Evolutionary conservation across 1,140 invertebrate genomes (phyloP), one percentile per base, ranked within the genome.

Genomic region (Nilaparvata lugens): DNA sequence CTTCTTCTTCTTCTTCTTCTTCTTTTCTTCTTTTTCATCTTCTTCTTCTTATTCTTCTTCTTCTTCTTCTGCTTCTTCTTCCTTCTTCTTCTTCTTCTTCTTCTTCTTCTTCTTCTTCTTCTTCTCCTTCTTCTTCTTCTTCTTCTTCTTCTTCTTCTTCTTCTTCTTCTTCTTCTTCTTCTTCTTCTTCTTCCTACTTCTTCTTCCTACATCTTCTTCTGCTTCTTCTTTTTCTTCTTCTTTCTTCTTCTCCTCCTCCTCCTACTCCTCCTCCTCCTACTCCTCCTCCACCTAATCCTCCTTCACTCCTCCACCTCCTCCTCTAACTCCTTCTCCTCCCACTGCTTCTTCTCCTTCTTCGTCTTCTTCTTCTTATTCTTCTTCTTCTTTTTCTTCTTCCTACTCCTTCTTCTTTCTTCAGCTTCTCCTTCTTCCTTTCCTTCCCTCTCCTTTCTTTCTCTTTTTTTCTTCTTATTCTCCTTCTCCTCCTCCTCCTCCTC

Each of bases 21-120:
- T 43, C 23, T 16, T 35, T 48, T 52, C 56, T 51, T 31, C 42
- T 51, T 52, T 24, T 59, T 25, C 24, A 11, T 52, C 43, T 52
- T 3, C 18, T 35, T 25, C 11, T 24, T 19, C 24, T 24, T 52
- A 19, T 24, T 35, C 14, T 25, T 55, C 43, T 55, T 24, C 24
- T 25, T 48, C 57, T 59, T 45, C 42, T 51, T 52, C 43, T 52
- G 3, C 42, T 51, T 52, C 24, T 24, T 35, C 42, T 24, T 52
- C 21, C 25, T 5, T 40, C 38, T 25, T 5, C 25, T 40, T 24
- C 21, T 35, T 45, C 16, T 24, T 18, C 18, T 16, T 2, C 16
- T 24, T 31, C 16, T 48, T 21, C 45, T 21, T 31, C 9, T 48
- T 23, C 38, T 21, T 58, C 35, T 9, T 13, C 21, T 7, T 54